Conservation (phyloP, 2,113 vertebrate species). For the Noctilio leporinus region DNA sequence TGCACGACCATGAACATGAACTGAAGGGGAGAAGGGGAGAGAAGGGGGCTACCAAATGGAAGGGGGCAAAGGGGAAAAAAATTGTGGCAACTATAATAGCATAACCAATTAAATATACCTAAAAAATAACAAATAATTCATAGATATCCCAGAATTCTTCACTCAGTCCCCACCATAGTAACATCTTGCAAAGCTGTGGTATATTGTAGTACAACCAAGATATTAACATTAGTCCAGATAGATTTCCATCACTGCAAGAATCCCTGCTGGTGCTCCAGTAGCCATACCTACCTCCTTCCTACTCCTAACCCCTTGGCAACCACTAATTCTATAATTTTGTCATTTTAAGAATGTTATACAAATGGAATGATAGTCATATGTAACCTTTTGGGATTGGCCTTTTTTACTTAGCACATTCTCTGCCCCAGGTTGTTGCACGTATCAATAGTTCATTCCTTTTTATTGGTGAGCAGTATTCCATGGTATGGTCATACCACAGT, state of each 20-base stretch:
- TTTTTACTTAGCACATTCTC: background rate
- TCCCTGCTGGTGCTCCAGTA: background rate
- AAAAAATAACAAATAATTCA: background rate
- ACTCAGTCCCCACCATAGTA: background rate
- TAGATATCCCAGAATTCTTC: background rate
- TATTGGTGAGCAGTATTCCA: background rate
- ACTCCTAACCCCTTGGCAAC: background rate
- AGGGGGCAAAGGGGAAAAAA: too few species aligned
- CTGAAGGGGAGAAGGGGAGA: too few species aligned
- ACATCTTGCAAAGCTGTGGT: background rate
- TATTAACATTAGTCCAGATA: background rate
- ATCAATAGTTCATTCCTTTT: background rate
- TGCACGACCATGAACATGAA: too few species aligned
- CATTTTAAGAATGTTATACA: background rate
- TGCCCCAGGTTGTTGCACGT: background rate
- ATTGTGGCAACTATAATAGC: background rate
- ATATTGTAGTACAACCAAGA: background rate
- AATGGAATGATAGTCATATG: background rate
- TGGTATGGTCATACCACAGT: background rate
- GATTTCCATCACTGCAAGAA: background rate
- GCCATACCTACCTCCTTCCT: background rate
- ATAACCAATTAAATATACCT: background rate
- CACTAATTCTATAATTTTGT: background rate
- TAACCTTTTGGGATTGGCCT: background rate
- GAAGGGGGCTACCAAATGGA: too few species aligned